Evolutionary conservation across 1,140 invertebrate species (phyloP).

Genomic region (Pogonomyrmex barbatus): DNA sequence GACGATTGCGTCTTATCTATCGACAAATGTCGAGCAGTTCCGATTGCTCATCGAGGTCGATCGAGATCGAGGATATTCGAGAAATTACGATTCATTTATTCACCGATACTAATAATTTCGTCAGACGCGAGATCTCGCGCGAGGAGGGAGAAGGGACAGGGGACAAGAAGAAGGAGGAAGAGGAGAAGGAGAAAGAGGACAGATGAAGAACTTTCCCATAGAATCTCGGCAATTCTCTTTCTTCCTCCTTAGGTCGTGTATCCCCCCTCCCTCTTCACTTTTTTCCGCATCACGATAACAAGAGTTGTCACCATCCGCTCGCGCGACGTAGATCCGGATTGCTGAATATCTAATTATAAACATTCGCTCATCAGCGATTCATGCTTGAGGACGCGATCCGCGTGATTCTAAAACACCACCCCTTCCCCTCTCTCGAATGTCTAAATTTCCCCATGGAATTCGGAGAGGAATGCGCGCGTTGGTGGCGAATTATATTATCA

Average conservation of each 20-base stretch:
- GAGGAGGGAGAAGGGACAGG: neutral
- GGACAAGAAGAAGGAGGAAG: neutral
- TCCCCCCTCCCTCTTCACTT: too few species aligned
- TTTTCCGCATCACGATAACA: conserved; percentile 15
- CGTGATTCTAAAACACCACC: neutral
- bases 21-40: neutral
- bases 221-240: conserved; percentile 43
- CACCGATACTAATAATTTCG: conserved; percentile 10
- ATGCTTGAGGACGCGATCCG: neutral
- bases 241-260: neutral
- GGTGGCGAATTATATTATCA: neutral
- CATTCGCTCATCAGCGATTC: conserved; percentile 47
- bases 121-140: neutral
- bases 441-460: neutral
- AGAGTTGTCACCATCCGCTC: neutral
- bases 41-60: neutral
- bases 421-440: neutral
- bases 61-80: neutral
- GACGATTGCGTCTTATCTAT: conserved; percentile 7
- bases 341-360: conserved; percentile 51
- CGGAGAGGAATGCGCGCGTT: conserved; percentile 4
- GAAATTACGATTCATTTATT: neutral
- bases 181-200: neutral
- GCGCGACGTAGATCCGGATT: conserved; percentile 15
- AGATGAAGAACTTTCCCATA: conserved; percentile 21